phyloP scores from a whole-genome alignment of 2,797 vertebrate genomes.

The Tangara arthus region DNA sequence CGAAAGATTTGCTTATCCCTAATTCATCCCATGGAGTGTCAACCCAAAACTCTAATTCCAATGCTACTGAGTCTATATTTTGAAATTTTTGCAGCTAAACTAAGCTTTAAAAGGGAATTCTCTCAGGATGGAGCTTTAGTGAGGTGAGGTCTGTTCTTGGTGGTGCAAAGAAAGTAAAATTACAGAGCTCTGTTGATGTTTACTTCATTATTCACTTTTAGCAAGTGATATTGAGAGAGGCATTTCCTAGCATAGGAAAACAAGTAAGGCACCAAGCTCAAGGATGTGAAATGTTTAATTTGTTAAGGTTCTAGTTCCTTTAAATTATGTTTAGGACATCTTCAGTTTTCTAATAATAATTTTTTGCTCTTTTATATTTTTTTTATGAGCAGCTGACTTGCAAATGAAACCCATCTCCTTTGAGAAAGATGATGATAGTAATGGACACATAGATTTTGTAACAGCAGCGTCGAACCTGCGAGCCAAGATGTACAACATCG shows the following conservation, averaged over 20 bases:
- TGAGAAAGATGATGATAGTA: conserved; percentile 93
- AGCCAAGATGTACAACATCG: conserved; percentile 93
- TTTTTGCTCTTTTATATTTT: neutral
- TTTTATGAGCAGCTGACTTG: conserved; percentile 77
- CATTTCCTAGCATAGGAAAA: neutral
- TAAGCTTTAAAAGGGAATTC: neutral
- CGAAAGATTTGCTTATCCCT: neutral
- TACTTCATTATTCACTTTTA: neutral
- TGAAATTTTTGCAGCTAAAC: neutral
- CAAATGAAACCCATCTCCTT: conserved; percentile 86
- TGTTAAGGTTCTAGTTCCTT: neutral
- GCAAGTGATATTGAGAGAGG: neutral
- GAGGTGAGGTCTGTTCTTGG: neutral
- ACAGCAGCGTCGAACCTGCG: conserved; percentile 90
- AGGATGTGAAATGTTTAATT: neutral
- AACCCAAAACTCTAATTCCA: neutral
- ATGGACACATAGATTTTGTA: conserved; percentile 94
- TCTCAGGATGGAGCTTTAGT: neutral
- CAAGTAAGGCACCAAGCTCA: neutral
- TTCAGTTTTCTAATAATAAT: neutral
- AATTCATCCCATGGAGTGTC: neutral
- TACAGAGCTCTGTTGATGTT: neutral
- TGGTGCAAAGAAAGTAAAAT: neutral
- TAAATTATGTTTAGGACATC: neutral
- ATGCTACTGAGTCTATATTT: neutral